A percentile compares a stretch with the other conserved stretches of the same genome.
These are phyloP conservation scores for Bubo blakistoni DNA, from an alignment of 2,113 vertebrate species.

Conservation along the genomic window DNA sequence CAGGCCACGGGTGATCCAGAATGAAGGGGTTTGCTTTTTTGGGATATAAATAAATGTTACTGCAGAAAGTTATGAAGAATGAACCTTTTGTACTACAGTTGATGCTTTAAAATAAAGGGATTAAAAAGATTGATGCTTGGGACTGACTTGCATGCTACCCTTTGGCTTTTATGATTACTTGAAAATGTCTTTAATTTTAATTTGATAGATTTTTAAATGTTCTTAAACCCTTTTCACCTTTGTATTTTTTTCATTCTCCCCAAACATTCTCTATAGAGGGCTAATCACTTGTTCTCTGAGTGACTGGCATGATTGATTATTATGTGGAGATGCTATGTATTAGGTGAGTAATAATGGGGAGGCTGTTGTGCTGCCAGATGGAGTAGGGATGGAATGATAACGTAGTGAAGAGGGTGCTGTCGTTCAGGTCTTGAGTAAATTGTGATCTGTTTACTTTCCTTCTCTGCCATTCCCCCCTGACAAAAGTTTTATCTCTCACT, in stretches of 20 bases:
- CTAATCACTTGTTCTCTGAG: not conserved
- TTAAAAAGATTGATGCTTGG: not conserved
- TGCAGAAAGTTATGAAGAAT: not conserved
- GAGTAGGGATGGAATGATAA: not conserved
- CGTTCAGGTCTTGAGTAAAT: not conserved
- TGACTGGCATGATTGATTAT: not conserved
- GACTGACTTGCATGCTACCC: not conserved
- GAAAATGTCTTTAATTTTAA: not conserved
- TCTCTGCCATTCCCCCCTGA: not conserved
- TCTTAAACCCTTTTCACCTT: not conserved
- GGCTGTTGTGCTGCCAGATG: not conserved
- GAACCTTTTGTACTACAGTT: not conserved
- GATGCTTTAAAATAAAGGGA: not conserved
- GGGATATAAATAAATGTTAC: not conserved
- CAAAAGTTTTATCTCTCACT: not conserved
- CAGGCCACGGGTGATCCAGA: not conserved
- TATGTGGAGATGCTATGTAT: not conserved
- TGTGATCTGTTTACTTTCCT: not conserved
- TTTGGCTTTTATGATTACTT: not conserved
- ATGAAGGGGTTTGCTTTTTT: not conserved
- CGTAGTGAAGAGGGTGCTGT: not conserved
- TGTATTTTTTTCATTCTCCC: not conserved
- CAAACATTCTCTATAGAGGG: not conserved
- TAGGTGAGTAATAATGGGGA: not conserved
- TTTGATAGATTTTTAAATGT: not conserved